Base-by-base conservation (phyloP, 2,888 invertebrate species). In the Chymomyza amoena region DNA sequence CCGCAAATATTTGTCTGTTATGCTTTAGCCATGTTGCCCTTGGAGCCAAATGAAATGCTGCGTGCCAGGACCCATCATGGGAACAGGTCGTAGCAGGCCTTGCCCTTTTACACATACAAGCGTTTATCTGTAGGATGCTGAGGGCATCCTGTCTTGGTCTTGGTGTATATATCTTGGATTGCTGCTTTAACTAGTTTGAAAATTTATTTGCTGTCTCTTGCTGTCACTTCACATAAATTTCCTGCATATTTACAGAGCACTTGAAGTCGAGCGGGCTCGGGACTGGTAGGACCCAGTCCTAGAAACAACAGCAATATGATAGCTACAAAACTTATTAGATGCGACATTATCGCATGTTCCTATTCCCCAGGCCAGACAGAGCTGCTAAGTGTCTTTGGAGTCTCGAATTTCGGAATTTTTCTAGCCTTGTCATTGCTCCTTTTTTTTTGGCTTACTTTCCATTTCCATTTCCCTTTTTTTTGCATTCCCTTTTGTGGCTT, bases 371-470 rank as follows among this genome's bases (percentile, higher is more conserved):
- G 54, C 54, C 54, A 54, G 7, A 16, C 54, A 54, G 28, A 52
- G 39, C 39, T 45, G 39, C 39, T 45, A 13, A 45, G 39, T 2
- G 39, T 61, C 59, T 28, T 68, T 67, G 39, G 39, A 45, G 39
- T 45, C 39, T 45, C 39, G 39, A 45, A 45, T 45, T 60, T 65
- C 65, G 36, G 59, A 36, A 52, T 56, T 52, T 66, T 69, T 68
- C 20, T 52, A 39, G 70, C 52, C 52, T 68, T 71, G 64, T 68
- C 68, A 68, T 71, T 71, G 54, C 64, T 64, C 64, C n/a, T n/a
- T 71, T 68, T 57, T 9, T 56, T 64, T 56, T 62, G 10, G 51
- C 32, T 60, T 52, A 28, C 69, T 61, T 64, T 54, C 25, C 36
- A 45, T 66, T 18, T n/a, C n/a, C 1, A 2, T 61, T 4, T 56